phyloP scores from a whole-genome alignment of 2,113 vertebrate species.

The Arizona elegans region DNA sequence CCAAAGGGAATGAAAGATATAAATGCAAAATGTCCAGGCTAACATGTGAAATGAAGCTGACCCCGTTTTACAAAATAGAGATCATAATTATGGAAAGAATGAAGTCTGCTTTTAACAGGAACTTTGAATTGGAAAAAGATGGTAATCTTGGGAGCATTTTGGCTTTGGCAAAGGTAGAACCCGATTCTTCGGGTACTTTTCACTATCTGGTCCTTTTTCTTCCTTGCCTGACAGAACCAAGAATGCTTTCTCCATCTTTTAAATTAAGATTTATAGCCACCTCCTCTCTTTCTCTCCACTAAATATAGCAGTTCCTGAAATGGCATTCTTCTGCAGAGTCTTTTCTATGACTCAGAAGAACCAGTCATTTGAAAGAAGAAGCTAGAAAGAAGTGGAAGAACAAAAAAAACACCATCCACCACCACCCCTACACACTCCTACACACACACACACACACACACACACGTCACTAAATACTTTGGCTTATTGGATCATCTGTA shows the following conservation, averaged over 20 bases:
- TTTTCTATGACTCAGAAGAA: background rate
- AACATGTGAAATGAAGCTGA: background rate
- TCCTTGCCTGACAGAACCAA: background rate
- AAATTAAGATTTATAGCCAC: background rate
- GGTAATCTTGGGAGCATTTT: background rate
- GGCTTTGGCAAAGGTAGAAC: background rate
- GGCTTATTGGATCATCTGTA: background rate
- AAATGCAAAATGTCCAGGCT: background rate
- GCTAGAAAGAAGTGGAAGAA: too few species aligned
- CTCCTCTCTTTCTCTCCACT: background rate
- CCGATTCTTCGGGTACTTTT: too few species aligned
- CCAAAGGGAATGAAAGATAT: background rate
- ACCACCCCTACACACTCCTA: too few species aligned
- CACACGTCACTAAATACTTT: background rate
- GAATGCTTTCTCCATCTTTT: background rate
- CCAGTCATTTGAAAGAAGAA: background rate
- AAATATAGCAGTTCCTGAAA: background rate
- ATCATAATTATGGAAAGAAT: background rate
- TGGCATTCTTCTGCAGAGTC: too few species aligned
- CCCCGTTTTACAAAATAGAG: background rate
- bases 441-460: too few species aligned
- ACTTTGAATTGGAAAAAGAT: background rate
- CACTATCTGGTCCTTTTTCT: background rate
- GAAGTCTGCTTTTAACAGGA: background rate
- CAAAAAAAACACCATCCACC: too few species aligned